Evolutionary conservation across 2,113 vertebrate genomes (phyloP), one percentile per base, ranked within the genome.

Genomic region (Nesogale talazaci): DNA sequence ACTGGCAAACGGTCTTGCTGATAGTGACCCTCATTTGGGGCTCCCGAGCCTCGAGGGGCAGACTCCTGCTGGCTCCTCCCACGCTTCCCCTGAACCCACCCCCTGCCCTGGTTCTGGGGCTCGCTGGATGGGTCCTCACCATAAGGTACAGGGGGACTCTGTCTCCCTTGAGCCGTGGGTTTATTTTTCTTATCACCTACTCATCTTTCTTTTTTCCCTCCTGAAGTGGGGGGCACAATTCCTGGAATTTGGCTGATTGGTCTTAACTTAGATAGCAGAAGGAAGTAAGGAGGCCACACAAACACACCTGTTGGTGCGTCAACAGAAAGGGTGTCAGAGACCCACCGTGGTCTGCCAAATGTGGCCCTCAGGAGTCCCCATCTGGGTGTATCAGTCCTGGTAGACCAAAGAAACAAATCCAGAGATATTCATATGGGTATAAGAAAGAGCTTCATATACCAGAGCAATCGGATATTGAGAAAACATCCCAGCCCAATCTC

Each of bases 141-240:
- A n/a, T n/a, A n/a, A n/a, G n/a, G n/a, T n/a, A n/a, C n/a, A n/a
- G n/a, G n/a, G n/a, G n/a, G n/a, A n/a, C n/a, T n/a, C n/a, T n/a
- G n/a, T n/a, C 6, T 27, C 59, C 25, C 9, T 40, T 52, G 46
- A 52, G 46, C 46, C 52, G 11, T 77, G 25, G n/a, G 57, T 22
- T 56, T 11, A 5, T 22, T 40, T 52, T 52, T 52, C 46, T 52
- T 52, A 52, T 52, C 14, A 52, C 46, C 1, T 52, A 52, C 14
- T 36, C 69, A n/a, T 42, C 74, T 82, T 74, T 14, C 25, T 94
- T 94, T 88, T 90, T 79, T 69, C 86, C 82, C 63, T 59, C n/a
- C 40, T 83, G 65, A 63, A 65, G 29, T 25, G 17, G 25, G 29
- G 23, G 12, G 7, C 17, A 25, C 19, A 61, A 61, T 84, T 84